Conservation (phyloP, 2,797 vertebrate genomes). For the Ficedula albicollis region DNA sequence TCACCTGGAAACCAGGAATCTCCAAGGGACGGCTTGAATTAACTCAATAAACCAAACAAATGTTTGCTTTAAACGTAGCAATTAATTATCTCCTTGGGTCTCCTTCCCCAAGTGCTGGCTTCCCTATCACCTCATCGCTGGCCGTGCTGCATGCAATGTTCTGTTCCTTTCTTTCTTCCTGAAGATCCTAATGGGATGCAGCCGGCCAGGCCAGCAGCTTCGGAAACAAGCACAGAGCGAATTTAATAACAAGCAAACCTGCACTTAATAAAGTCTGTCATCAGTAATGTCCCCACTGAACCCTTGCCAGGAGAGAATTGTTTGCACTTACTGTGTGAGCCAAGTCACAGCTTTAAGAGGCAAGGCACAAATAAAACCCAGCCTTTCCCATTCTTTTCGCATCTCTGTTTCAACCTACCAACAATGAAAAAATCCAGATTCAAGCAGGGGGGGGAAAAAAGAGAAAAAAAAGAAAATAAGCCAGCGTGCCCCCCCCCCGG, state of each 20-base stretch:
- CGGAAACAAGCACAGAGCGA: slow-evolving; percentile 32
- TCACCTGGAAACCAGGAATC: slow-evolving; percentile 48
- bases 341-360: slow-evolving; percentile 65
- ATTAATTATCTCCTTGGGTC: slow-evolving; percentile 45
- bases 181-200: slow-evolving; percentile 42
- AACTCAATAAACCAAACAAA: slow-evolving; percentile 36
- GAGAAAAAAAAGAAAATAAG: too few relatives aligned
- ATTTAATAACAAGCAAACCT: slow-evolving; percentile 63
- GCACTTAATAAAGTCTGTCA: slow-evolving; percentile 71
- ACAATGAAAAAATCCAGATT: slow-evolving; percentile 36
- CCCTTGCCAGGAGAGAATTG: slow-evolving; percentile 56
- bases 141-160: slow-evolving; percentile 34
- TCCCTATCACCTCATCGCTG: slow-evolving; percentile 34
- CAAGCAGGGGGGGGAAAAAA: not conserved
- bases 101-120: slow-evolving; percentile 1
- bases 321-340: slow-evolving; percentile 70
- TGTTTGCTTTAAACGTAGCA: slow-evolving; percentile 35
- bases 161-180: slow-evolving; percentile 62
- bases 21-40: not conserved
- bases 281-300: slow-evolving; percentile 63
- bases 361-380: slow-evolving; percentile 57
- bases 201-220: slow-evolving; percentile 55
- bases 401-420: slow-evolving; percentile 19
- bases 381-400: slow-evolving; percentile 51
- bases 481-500: fast-evolving